Evolutionary conservation across 2,113 vertebrate genomes (phyloP).

Genomic region (chimpanzee (Pan troglodytes)): NHGRI_mPanTro3-v2.1_pri NC_072401.2:137347501-137348000

Average conservation of each 20-base stretch:
- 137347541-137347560: neutral
- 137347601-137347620: neutral
- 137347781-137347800: constrained; percentile 16
- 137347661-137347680: neutral
- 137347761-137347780: neutral
- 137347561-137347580: neutral
- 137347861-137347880: neutral
- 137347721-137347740: neutral
- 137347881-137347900: neutral
- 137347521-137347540: neutral
- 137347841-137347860: neutral
- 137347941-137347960: neutral
- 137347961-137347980: neutral
- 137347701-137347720: neutral
- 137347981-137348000: neutral
- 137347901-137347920: neutral
- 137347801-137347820: neutral
- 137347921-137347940: neutral
- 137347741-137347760: neutral
- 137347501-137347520: neutral
- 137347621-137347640: neutral
- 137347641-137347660: neutral
- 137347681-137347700: neutral
- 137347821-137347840: neutral
- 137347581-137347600: neutral